Evolutionary conservation across 2,113 vertebrate genomes (phyloP), one percentile per base, ranked within the genome.

Genomic region (Fulmarus glacialis): DNA sequence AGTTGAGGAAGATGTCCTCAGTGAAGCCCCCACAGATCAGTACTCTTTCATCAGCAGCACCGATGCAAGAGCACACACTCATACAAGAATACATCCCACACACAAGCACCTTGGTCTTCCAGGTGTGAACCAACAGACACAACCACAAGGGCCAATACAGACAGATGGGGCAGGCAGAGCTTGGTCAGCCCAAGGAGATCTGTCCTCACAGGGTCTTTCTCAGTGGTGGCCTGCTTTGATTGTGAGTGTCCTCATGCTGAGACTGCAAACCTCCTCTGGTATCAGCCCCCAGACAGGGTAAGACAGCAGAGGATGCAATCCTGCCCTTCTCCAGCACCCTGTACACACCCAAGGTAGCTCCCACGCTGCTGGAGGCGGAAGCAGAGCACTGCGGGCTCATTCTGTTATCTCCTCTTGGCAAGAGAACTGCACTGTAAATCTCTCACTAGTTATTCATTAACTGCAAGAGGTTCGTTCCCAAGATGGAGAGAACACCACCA

Each of bases 321-420:
- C 2, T 26, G 18, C 38, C 79, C 77, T 36, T 58, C 59, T 40
- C 72, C 66, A 50, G 4, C 6, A 1, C 40, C n/a, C 58, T 3
- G 40, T 7, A 6, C 42, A 6, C 2, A 18, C 36, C 70, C 59
- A 6, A 17, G 62, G 62, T 2, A 87, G 82, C 62, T 92, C 82
- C 73, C 71, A 22, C 16, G 2, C 42, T 0, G 34, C 67, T 10
- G 73, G 55, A 90, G 92, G 56, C 6, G 24, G 94, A 93, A 91
- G 60, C 52, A 36, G 52, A 15, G 4, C 4, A 1, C 47, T 8
- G 62, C 2, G 7, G 71, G 77, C 63, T 95, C 63, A 4, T 62
- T 81, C 36, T 1, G 2, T 97, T 96, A 97, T 97, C 95, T 97
- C 55, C 42, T 64, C 74, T 71, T 34, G 71, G 87, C 82, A 83